Conservation (phyloP, 1,140 invertebrate genomes). For the Drosophila tristis region DNA sequence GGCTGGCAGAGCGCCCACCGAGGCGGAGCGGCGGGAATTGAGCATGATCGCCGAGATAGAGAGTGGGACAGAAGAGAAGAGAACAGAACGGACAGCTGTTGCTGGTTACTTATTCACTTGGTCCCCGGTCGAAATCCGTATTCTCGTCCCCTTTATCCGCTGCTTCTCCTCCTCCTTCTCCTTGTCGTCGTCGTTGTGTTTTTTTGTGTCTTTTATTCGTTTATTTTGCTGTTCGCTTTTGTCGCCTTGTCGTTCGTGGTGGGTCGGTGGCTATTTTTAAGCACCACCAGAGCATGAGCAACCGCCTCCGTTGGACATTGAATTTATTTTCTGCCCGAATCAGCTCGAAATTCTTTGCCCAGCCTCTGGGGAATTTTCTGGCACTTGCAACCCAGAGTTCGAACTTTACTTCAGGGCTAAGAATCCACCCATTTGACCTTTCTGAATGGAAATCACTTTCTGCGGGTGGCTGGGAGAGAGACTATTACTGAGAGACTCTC, state of each 20-base stretch:
- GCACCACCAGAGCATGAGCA: conserved; percentile 58
- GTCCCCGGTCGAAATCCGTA: conserved; percentile 51
- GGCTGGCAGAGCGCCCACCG: conserved; percentile 87
- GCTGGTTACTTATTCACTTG: conserved; percentile 63
- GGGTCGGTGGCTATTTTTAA: conserved; percentile 76
- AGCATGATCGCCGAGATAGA: conserved; percentile 41
- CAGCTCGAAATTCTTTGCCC: conserved; percentile 38
- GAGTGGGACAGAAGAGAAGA: not conserved
- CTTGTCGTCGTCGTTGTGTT: conserved; percentile 19
- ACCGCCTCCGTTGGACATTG: conserved; percentile 50
- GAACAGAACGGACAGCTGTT: conserved; percentile 28
- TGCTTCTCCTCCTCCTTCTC: conserved; percentile 20
- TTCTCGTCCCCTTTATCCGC: conserved; percentile 3
- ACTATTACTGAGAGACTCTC: not conserved
- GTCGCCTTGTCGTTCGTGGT: conserved; percentile 54
- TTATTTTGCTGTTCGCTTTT: conserved; percentile 51
- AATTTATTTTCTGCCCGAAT: conserved; percentile 73
- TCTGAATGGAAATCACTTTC: not conserved
- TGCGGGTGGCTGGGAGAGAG: no score
- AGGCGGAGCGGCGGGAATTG: conserved; percentile 85
- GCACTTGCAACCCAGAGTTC: conserved; percentile 17
- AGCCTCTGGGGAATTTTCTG: conserved; percentile 31
- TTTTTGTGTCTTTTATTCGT: conserved; percentile 15
- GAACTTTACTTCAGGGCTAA: not conserved
- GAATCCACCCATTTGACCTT: no score